Percentiles rank a stretch among this genome's conserved stretches.
phyloP scores from a whole-genome alignment of 2,113 vertebrate species.

The Phaethornis superciliosus region DNA sequence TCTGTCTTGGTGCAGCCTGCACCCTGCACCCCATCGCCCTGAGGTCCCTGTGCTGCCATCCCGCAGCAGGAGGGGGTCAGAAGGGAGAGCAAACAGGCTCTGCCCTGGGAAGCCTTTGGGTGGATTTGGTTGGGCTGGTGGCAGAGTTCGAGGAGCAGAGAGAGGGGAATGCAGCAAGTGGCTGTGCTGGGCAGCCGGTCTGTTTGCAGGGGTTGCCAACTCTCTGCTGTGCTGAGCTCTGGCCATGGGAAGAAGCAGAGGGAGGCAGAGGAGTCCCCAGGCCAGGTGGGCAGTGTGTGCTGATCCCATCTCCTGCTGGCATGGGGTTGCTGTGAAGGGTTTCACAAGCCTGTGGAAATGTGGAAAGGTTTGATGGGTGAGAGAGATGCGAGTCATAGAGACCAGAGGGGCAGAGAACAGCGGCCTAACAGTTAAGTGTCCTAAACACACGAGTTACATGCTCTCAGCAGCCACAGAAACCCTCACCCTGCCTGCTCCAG shows the following conservation, averaged over 20 bases:
- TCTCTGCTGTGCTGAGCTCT: neutral
- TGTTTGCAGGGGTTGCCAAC: neutral
- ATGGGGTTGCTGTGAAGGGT: fast-evolving
- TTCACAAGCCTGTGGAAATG: neutral
- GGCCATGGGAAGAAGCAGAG: fast-evolving
- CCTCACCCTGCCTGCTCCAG: neutral
- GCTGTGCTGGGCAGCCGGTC: neutral
- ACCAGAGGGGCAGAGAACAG: neutral
- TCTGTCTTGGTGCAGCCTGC: neutral
- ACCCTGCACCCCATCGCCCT: neutral
- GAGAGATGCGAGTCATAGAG: neutral
- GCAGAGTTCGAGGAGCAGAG: neutral
- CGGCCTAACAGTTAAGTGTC: neutral
- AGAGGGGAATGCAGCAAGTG: neutral
- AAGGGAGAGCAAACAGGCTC: slow-evolving; percentile 5
- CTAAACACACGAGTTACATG: fast-evolving
- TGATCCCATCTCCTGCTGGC: neutral
- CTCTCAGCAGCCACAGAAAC: neutral
- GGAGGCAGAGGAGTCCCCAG: fast-evolving
- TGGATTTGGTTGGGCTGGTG: neutral
- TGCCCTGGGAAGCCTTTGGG: slow-evolving; percentile 8
- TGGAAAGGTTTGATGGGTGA: neutral
- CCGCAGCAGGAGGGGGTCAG: neutral
- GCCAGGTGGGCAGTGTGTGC: fast-evolving
- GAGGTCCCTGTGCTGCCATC: neutral